phyloP scores from a whole-genome alignment of 2,797 vertebrate species.

The Trachops cirrhosus region DNA sequence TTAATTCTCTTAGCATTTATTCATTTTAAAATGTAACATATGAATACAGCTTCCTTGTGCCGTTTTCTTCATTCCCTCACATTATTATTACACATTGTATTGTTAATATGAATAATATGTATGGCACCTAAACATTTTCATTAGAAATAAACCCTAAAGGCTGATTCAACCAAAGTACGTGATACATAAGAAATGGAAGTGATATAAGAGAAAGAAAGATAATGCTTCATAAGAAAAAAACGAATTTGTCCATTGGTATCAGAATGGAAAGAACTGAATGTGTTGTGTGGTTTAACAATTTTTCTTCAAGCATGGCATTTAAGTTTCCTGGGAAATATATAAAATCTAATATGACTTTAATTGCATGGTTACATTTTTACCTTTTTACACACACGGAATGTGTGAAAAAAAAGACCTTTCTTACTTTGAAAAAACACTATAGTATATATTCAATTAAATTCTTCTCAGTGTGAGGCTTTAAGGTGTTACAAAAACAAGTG shows the following conservation, averaged over 20 bases:
- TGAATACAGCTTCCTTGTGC: not conserved
- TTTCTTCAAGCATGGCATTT: not conserved
- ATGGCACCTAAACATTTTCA: slow-evolving; percentile 5
- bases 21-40: slow-evolving; percentile 44
- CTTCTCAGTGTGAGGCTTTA: not conserved
- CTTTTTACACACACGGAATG: not conserved
- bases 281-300: not conserved
- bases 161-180: not conserved
- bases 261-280: not conserved
- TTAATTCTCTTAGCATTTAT: slow-evolving; percentile 3
- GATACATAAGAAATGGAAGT: not conserved
- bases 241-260: not conserved
- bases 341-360: not conserved
- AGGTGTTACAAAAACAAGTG: not conserved
- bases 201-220: not conserved
- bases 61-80: slow-evolving; percentile 16
- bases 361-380: not conserved
- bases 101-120: not conserved
- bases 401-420: not conserved
- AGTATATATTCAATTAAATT: not conserved
- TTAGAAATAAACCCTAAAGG: slow-evolving; percentile 22
- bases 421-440: not conserved
- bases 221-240: not conserved
- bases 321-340: slow-evolving; percentile 21
- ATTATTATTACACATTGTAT: slow-evolving; percentile 9